Base-by-base conservation (phyloP, 1,140 invertebrate species). In the Hydropsyche tenuis region DNA sequence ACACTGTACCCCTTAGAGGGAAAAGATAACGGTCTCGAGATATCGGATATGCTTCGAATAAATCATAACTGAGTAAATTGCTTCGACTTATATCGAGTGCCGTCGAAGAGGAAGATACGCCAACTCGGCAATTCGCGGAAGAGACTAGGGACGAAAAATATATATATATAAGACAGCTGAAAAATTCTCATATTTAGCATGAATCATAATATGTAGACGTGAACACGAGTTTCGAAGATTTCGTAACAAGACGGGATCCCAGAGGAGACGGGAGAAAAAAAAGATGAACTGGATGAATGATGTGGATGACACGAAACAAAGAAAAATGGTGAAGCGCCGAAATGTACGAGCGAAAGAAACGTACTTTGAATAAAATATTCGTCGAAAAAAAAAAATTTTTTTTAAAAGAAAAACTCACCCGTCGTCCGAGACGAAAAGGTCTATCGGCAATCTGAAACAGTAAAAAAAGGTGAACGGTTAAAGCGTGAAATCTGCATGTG, bases 231-330 rank as follows among this genome's bases (percentile, higher is more conserved):
- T 37, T 37, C 9, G 30, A 37, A 37, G 30, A 37, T 9, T 37
- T 3, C 30, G 30, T 37, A 37, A 37, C 30, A 37, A 60, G 11
- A 14, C 1, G 48, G 18, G 48, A 53, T 53, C 48, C 48, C 1
- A 6, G 56, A 60, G 56, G 20, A 6, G 18, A 22, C 9, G 56
- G 9, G 20, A 23, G 1, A 20, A 18, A 53, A 23, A 60, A 60
- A 60, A 60, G 25, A 60, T 23, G 56, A 60, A 20, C 11, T 20
- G 22, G 56, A 23, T 60, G 56, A 60, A 22, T 60, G 56, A 60
- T 60, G 23, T 23, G 22, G 56, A 60, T 60, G 56, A 60, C 56
- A 60, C 56, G 11, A 60, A 60, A 60, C 56, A 60, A 60, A 60
- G 56, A 60, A 60, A 60, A 60, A 60, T 60, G 56, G 23, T 23